Conservation (phyloP, 1,140 invertebrate species). For the Tetramorium simillimum region DNA sequence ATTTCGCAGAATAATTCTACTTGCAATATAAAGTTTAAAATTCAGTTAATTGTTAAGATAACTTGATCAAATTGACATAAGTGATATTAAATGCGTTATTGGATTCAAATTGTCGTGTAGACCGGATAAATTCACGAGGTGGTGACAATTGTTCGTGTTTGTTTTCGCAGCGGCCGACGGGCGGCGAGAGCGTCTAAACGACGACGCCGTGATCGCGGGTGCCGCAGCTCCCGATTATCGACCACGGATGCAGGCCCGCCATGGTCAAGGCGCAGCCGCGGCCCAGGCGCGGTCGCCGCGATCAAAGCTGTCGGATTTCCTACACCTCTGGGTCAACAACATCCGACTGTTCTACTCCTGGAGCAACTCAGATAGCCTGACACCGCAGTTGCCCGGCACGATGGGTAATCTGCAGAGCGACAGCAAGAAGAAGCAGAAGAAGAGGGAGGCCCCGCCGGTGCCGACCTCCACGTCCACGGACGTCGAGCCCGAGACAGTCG, state of each 20-base stretch:
- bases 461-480: conserved; percentile 14
- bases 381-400: background rate
- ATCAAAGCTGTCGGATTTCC: conserved; percentile 75
- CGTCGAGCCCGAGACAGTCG: conserved; percentile 52
- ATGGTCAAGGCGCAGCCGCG: conserved; percentile 78
- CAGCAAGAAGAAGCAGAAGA: conserved; percentile 76
- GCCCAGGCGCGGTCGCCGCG: conserved; percentile 53
- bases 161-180: conserved; percentile 12
- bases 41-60: background rate
- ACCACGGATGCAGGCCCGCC: conserved; percentile 61
- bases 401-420: conserved; percentile 84
- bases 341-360: conserved; percentile 66
- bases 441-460: conserved; percentile 39
- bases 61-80: background rate
- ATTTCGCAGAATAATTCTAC: background rate
- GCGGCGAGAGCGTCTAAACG: background rate
- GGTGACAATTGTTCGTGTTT: background rate
- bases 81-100: background rate
- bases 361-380: background rate
- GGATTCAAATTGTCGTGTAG: background rate
- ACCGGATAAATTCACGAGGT: background rate
- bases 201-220: conserved; percentile 14
- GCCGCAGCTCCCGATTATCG: conserved; percentile 66
- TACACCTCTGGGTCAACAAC: conserved; percentile 72
- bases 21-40: background rate